Evolutionary conservation across 2,888 invertebrate species (phyloP), one percentile per base, ranked within the genome.

Genomic region (Osmoderma eremita): DNA sequence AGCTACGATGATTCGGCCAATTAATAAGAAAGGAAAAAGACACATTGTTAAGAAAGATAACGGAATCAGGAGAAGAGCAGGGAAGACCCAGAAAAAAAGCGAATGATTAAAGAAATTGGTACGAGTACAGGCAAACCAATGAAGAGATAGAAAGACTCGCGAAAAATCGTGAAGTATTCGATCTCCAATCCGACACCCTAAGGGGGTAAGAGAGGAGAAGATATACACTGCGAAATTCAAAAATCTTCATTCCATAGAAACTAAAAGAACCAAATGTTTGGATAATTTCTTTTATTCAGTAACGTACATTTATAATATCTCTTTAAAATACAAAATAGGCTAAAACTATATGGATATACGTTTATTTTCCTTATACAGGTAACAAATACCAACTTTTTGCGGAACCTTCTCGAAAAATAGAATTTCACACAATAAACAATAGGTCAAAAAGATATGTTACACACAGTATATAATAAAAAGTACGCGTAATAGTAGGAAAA

Each of bases 241-340:
- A 10, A 36, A 6, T 36, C 36, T 12, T 41, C 41, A 5, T 12
- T 12, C 3, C 12, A 41, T 12, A n/a, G 8, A 12, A 41, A 41
- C 3, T 41, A 41, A 13, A n/a, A 41, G 4, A n/a, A n/a, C 13
- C 2, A n/a, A 12, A 3, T 10, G 12, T n/a, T n/a, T 41, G 8
- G 13, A 41, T 41, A 24, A n/a, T 41, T 41, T 41, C 8, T 41
- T n/a, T 41, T 41, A 41, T 13, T 41, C 41, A 3, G 12, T 13
- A 41, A 41, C 41, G 8, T 41, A 13, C 13, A 10, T 41, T 10
- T 41, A 13, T 41, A 41, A 41, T 10, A n/a, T 41, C 13, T 36
- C 10, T 41, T n/a, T 41, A 41, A 41, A 41, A 41, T 41, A 41
- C 8, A 41, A 41, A 41, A 41, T 41, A 41, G 41, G 41, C 41